phyloP scores from a whole-genome alignment of 2,888 invertebrate genomes.

The Leucophenga montana region DNA sequence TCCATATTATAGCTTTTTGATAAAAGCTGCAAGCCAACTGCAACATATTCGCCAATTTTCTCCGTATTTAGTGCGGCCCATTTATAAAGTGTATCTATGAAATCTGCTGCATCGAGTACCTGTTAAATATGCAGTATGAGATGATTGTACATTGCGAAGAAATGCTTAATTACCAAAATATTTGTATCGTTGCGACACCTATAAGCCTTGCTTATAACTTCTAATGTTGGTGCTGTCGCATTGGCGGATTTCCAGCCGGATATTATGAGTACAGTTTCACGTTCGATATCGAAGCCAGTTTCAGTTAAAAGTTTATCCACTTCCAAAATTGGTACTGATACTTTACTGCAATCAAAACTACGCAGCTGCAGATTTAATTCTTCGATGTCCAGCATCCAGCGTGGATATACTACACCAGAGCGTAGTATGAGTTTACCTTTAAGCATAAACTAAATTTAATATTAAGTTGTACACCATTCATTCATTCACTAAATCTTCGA shows the following conservation, averaged over 20 bases:
- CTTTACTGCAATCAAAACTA: too few relatives aligned
- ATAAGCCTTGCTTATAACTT: conserved; percentile 62
- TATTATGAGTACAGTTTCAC: conserved; percentile 55
- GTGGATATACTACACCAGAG: too few relatives aligned
- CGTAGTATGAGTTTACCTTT: too few relatives aligned
- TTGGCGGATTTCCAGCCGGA: conserved; percentile 63
- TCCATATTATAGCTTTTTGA: conserved; percentile 47
- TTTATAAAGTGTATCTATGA: conserved; percentile 61
- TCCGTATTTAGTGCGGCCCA: conserved; percentile 69
- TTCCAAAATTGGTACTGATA: too few relatives aligned
- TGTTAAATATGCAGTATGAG: not conserved
- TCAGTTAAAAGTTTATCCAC: too few relatives aligned
- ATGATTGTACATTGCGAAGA: too few relatives aligned
- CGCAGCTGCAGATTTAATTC: too few relatives aligned
- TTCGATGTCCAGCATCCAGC: too few relatives aligned
- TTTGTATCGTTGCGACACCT: conserved; percentile 62
- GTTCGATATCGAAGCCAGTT: too few relatives aligned
- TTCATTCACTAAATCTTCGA: too few relatives aligned
- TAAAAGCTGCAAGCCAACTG: conserved; percentile 52
- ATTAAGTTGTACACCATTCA: too few relatives aligned
- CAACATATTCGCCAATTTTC: conserved; percentile 57
- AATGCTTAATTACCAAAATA: conserved; percentile 46
- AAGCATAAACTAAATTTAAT: too few relatives aligned
- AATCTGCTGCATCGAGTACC: conserved; percentile 59
- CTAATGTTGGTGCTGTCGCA: conserved; percentile 34